Percentiles rank a stretch among this genome's conserved stretches.
Evolutionary conservation across 23 tunicate species (phyloP).

Genomic region (Ciona savignyi): DNA sequence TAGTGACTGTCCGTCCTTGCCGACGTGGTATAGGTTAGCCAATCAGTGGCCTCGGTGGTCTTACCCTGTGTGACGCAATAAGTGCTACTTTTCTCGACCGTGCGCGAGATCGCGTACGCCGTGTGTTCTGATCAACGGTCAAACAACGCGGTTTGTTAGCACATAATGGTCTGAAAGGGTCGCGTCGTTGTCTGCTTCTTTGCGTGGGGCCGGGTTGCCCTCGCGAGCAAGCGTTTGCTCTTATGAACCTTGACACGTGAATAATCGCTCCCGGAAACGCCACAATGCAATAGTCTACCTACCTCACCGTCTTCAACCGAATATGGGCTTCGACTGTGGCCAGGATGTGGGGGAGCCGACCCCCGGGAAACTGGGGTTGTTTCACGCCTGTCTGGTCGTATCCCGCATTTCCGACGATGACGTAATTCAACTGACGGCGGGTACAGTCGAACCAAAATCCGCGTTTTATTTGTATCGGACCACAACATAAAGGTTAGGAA

Average conservation of each 20-base stretch:
- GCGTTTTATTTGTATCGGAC: too few species aligned
- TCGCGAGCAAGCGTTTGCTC: not conserved
- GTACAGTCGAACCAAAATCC: too few species aligned
- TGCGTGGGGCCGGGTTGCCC: not conserved
- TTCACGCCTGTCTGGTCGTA: not conserved
- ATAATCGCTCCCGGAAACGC: not conserved
- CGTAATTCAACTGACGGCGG: not conserved
- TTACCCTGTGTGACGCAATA: not conserved
- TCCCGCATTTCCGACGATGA: not conserved
- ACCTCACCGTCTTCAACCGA: not conserved
- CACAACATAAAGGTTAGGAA: too few species aligned
- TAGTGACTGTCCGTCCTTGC: too few species aligned
- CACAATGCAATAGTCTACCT: not conserved
- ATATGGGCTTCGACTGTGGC: too few species aligned
- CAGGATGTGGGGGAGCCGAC: not conserved
- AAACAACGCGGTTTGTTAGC: not conserved
- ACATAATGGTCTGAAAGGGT: too few species aligned
- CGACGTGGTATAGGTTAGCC: too few species aligned
- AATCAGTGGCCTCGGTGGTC: not conserved
- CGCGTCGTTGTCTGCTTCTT: not conserved
- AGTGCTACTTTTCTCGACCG: slow-evolving; percentile 1
- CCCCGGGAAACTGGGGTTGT: not conserved
- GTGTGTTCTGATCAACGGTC: not conserved
- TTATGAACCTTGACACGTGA: not conserved
- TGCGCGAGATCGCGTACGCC: not conserved